These are phyloP conservation scores for Aricia agestis DNA, from an alignment of 1,140 invertebrate species.

Conservation along the genomic window DNA sequence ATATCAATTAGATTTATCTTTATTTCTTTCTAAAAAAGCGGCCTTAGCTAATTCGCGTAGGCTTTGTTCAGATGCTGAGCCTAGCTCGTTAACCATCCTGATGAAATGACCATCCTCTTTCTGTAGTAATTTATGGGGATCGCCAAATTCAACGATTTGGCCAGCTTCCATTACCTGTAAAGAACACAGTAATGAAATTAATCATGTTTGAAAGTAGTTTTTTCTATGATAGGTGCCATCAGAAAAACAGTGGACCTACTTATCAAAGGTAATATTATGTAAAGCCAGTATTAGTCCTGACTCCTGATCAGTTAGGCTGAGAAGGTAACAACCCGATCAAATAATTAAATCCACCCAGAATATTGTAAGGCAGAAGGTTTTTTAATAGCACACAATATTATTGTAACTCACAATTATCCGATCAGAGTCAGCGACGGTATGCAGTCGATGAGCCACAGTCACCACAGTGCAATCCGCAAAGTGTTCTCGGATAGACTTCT, in stretches of 20 bases:
- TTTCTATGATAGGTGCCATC: no score
- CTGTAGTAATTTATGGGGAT: slow-evolving; percentile 81
- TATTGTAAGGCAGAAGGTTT: no score
- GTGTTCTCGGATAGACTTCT: slow-evolving; percentile 80
- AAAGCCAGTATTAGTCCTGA: no score
- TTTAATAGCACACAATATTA: no score
- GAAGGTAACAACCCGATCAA: no score
- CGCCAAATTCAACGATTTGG: slow-evolving; percentile 81
- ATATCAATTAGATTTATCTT: not conserved
- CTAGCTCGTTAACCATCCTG: slow-evolving; percentile 65
- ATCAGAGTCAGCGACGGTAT: slow-evolving; percentile 84
- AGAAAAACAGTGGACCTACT: no score
- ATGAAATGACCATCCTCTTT: slow-evolving; percentile 79
- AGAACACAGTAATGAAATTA: not conserved
- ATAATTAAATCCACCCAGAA: no score
- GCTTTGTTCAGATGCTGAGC: slow-evolving; percentile 63
- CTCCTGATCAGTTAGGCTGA: no score
- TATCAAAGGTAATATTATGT: no score
- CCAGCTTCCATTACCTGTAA: slow-evolving; percentile 80
- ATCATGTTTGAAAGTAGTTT: not conserved
- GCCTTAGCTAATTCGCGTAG: slow-evolving; percentile 60
- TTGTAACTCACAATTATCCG: slow-evolving; percentile 79
- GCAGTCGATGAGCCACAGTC: slow-evolving; percentile 89
- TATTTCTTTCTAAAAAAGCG: slow-evolving; percentile 45
- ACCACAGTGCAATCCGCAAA: slow-evolving; percentile 84